Conservation (phyloP, 2,888 invertebrate genomes). For the Trachelus troglodyta region DNA sequence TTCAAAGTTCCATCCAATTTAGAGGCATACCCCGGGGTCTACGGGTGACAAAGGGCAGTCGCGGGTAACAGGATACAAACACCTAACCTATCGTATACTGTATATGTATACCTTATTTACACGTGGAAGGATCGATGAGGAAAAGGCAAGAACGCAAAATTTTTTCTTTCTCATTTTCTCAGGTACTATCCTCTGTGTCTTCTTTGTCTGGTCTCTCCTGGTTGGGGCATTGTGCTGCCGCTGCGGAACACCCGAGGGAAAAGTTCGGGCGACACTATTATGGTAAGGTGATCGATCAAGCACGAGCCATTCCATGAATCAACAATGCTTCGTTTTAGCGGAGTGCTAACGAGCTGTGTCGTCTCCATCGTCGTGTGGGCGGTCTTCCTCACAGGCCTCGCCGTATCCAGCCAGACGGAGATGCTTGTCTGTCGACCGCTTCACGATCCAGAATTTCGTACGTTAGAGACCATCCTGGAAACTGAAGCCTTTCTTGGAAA, state of each 20-base stretch:
- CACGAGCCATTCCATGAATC: not conserved
- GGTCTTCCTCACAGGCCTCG: slow-evolving; percentile 70
- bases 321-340: slow-evolving; percentile 59
- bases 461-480: slow-evolving; percentile 76
- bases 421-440: slow-evolving; percentile 79
- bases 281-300: slow-evolving; percentile 41
- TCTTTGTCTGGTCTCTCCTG: slow-evolving; percentile 53
- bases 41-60: not conserved
- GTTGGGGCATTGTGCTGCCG: slow-evolving; percentile 55
- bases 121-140: not conserved
- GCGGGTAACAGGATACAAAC: not conserved
- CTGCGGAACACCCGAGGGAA: slow-evolving; percentile 50
- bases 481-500: slow-evolving; percentile 55
- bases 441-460: slow-evolving; percentile 75
- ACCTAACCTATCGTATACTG: not conserved
- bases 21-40: not conserved
- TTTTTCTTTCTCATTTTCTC: slow-evolving; percentile 10
- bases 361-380: slow-evolving; percentile 73
- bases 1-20: not conserved
- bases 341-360: slow-evolving; percentile 71
- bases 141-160: slow-evolving; percentile 14
- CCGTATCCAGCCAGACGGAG: slow-evolving; percentile 76
- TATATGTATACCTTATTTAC: not conserved
- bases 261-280: slow-evolving; percentile 54
- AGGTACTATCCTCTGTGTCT: slow-evolving; percentile 50